Base-by-base conservation (phyloP, 2,113 vertebrate genomes). In the Orthonyx spaldingii region DNA sequence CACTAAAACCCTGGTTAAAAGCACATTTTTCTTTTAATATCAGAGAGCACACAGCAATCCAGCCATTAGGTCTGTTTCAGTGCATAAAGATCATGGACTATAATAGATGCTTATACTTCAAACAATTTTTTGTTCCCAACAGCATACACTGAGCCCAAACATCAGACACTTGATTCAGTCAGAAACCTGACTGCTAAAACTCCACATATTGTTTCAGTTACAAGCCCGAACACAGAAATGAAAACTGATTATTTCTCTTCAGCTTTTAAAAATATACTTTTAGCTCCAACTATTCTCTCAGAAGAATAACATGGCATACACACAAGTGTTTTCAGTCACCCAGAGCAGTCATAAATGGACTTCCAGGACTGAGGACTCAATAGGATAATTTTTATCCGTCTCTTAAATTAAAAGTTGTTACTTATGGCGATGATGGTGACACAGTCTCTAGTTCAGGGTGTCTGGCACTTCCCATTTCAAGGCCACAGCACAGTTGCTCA, bases 11-110 rank as follows among this genome's bases (percentile, higher is more conserved):
- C 42, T 26, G 16, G 61, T 71, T 84, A 64, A 92, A 84, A 79
- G 57, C 46, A 93, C 41, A 82, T 87, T 90, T 96, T 88, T 88
- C 71, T 86, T 78, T 78, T 53, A 74, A 30, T 81, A 90, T 81
- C 32, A 44, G 56, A 44, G n/a, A 84, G 56, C 72, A 78, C 44
- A 83, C 11, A 93, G 75, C 57, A 59, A 26, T 90, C 83, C 79
- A 81, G 56, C 32, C 39, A 90, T 53, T 74, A 95, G 68, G 76
- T 77, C 90, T 90, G n/a, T 83, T 86, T 78, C 52, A 49, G n/a
- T 53, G 82, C 55, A 64, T 35, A 66, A 70, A 88, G 71, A 95
- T 68, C 85, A 87, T 23, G 74, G 37, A 64, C 32, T 63, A 71
- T 49, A 90, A 81, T 11, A 92, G 63, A 79, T 28, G 24, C 55